Evolutionary conservation across 1,140 invertebrate genomes (phyloP).

Genomic region (Trichogramma pretiosum): DNA sequence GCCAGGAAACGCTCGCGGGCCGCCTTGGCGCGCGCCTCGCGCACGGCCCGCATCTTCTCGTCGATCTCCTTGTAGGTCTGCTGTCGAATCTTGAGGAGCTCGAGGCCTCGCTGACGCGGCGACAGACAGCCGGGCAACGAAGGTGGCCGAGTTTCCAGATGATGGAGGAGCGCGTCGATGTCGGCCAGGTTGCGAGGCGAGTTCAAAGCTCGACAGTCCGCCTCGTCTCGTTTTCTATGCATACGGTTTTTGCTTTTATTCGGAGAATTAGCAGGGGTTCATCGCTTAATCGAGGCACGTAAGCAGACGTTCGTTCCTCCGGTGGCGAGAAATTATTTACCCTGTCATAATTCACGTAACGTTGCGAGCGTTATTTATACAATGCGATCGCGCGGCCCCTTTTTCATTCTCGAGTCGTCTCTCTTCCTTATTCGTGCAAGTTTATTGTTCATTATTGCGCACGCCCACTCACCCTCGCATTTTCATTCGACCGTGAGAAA

Average conservation of each 20-base stretch:
- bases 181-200: neutral
- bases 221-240: neutral
- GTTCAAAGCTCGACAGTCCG: neutral
- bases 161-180: neutral
- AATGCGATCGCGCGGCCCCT: neutral
- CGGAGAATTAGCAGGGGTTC: too few species aligned
- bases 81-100: neutral
- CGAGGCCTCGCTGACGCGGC: neutral
- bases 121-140: too few species aligned
- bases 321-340: too few species aligned
- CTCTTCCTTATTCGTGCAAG: neutral
- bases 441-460: neutral
- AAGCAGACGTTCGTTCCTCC: too few species aligned
- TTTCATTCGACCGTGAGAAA: too few species aligned
- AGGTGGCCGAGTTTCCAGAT: neutral
- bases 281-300: too few species aligned
- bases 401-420: neutral
- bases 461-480: too few species aligned
- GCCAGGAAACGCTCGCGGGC: conserved; percentile 34
- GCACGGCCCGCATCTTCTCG: neutral
- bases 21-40: neutral
- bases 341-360: too few species aligned
- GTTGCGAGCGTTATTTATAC: too few species aligned
- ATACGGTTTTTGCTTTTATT: neutral
- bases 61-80: neutral